Evolutionary conservation across 2,113 vertebrate species (phyloP).

Genomic region (Turnix velox): DNA sequence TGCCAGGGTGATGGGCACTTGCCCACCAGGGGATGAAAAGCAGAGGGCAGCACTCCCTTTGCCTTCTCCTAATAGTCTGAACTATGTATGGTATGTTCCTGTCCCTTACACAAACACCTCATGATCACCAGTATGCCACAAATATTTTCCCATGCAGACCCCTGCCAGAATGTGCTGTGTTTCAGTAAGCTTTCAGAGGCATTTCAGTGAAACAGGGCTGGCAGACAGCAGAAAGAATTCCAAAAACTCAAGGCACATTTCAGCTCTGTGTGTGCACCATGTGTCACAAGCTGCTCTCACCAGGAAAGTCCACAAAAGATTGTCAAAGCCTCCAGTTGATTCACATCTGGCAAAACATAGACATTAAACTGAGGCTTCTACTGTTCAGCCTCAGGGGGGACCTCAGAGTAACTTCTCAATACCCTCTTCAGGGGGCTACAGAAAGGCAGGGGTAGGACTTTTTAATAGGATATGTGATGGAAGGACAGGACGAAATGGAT

Average conservation of each 20-base stretch:
- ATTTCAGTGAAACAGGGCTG: background rate
- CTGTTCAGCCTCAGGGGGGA: too few relatives aligned
- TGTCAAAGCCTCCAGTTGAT: rapidly evolving
- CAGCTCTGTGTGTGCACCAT: background rate
- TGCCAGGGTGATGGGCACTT: background rate
- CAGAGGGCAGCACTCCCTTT: background rate
- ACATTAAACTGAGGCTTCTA: background rate
- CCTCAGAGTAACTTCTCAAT: too few relatives aligned
- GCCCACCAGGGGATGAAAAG: background rate
- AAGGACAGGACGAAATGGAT: too few relatives aligned
- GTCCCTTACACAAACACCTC: background rate
- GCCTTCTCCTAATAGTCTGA: background rate
- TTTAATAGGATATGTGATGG: too few relatives aligned
- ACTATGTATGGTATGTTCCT: background rate
- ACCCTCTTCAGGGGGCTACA: too few relatives aligned
- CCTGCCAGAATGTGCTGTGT: background rate
- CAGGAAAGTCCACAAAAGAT: background rate
- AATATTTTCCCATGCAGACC: constrained; percentile 14
- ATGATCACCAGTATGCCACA: background rate
- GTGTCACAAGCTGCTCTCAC: background rate
- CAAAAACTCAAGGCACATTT: background rate
- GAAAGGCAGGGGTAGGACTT: too few relatives aligned
- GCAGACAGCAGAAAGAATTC: background rate
- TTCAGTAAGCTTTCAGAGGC: background rate
- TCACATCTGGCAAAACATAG: background rate